Base-by-base conservation (phyloP, 2,113 vertebrate genomes). In the Coptodon rendalli region DNA sequence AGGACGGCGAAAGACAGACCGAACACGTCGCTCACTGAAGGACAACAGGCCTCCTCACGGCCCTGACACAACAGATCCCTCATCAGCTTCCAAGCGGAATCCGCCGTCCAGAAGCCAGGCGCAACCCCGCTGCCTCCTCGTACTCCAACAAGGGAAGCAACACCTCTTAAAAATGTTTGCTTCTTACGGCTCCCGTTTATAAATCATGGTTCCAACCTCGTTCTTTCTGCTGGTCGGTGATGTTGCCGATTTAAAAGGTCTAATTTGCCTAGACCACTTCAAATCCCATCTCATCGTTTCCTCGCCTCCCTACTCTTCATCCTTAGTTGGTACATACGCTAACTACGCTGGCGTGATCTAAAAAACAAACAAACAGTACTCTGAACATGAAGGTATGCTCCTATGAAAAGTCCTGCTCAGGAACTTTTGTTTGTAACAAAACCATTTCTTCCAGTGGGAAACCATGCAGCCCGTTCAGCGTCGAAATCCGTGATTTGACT, bases 251-350 rank as follows among this genome's bases (percentile, higher is more conserved):
- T 16, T 45, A 45, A 73, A 45, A 45, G 40, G 0, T 17, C 40
- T 94, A 88, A 93, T 95, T 90, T 43, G 83, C 29, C 43, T 56
- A 79, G 38, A 71, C 45, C 61, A 6, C 89, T 80, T 63, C 78
- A 91, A 86, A 91, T 53, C 40, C 91, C 93, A 73, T 90, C 71
- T 54, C 82, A 80, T 81, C 3, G 79, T 78, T 89, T 94, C 54
- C 91, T 89, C 89, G 59, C 79, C 80, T 82, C 12, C 81, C 11
- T 66, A 0, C 89, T 54, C 89, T 81, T 87, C 31, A 57, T 48
- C 4, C 81, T 82, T 80, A 2, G 57, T 52, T 80, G 22, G 71
- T 45, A 19, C 16, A 19, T 31, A 50, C 24, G 24, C 16, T 11
- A 2, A 50, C 27, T 11, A 2, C 22, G 8, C 40, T 27, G 9